Evolutionary conservation across 2,888 invertebrate genomes (phyloP).

Genomic region (Sturmia bella): DNA sequence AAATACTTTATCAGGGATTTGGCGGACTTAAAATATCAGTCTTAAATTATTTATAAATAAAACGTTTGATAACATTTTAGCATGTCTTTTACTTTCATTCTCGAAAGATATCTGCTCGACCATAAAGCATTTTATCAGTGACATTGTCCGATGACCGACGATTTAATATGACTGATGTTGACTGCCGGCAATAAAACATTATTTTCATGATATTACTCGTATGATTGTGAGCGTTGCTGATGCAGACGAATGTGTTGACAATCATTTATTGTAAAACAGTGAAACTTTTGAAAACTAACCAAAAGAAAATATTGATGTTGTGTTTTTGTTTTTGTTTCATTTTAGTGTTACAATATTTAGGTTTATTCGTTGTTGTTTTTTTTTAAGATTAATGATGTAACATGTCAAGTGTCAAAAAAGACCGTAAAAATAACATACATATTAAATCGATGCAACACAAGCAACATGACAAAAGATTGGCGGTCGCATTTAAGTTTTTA

Average conservation of each 20-base stretch:
- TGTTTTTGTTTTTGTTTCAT: conserved; percentile 35
- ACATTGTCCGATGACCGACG: conserved; percentile 52
- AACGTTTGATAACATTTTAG: conserved; percentile 13
- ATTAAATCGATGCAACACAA: conserved; percentile 17
- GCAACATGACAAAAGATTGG: conserved; percentile 14
- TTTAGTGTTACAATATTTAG: conserved; percentile 23
- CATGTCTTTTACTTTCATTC: conserved; percentile 34
- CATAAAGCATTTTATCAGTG: conserved; percentile 57
- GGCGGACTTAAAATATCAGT: background rate
- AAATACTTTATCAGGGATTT: conserved; percentile 20
- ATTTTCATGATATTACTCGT: background rate
- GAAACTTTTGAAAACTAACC: background rate
- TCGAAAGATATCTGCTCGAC: background rate
- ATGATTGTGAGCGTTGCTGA: conserved; percentile 1
- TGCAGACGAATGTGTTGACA: conserved; percentile 50
- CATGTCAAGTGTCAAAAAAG: conserved; percentile 63
- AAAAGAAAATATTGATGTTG: background rate
- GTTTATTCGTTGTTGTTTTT: conserved; percentile 18
- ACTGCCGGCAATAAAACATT: conserved; percentile 21
- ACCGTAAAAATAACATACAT: conserved; percentile 44
- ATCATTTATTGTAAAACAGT: conserved; percentile 33
- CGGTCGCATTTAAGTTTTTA: conserved; percentile 43
- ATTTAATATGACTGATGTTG: conserved; percentile 10
- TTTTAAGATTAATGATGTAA: conserved; percentile 67
- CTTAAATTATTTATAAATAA: conserved; percentile 8